Evolutionary conservation across 2,888 invertebrate species (phyloP).

Genomic region (Pseudococcus jackbeardsleyi): DNA sequence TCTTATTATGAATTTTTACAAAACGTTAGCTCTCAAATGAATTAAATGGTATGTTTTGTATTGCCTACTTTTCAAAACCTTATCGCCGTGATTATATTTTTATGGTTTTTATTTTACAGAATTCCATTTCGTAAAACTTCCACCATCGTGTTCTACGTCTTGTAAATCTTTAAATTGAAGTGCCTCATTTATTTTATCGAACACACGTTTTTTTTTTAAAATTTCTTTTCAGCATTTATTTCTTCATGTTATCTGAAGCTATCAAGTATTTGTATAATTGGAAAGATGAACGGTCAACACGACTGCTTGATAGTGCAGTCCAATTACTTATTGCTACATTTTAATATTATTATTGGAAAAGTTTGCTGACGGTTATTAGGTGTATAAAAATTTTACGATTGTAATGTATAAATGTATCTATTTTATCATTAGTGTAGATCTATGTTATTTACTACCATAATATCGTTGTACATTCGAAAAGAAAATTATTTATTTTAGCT

Average conservation of each 20-base stretch:
- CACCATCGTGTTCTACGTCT: constrained; percentile 26
- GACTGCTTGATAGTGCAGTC: not conserved
- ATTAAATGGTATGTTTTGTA: constrained; percentile 71
- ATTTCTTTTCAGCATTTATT: not conserved
- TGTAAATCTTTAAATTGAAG: constrained; percentile 3
- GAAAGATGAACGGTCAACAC: not conserved
- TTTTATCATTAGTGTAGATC: constrained; percentile 28
- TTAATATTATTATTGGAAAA: not conserved
- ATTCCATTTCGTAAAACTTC: not conserved
- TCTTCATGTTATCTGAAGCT: not conserved
- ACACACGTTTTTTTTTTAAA: not conserved
- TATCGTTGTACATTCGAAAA: constrained; percentile 42
- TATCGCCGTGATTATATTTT: not conserved
- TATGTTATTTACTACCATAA: constrained; percentile 20
- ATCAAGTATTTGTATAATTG: not conserved
- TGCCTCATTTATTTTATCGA: constrained; percentile 23
- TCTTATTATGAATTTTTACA: constrained; percentile 99
- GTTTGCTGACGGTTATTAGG: constrained; percentile 8
- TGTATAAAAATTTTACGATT: not conserved
- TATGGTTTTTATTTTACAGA: not conserved
- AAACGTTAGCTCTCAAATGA: constrained; percentile 90
- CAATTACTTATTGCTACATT: not conserved
- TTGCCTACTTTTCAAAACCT: not conserved
- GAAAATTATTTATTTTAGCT: constrained; percentile 1
- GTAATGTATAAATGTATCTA: constrained; percentile 43